These are phyloP conservation scores for Rallus limicola DNA, from an alignment of 2,113 vertebrate genomes.

Conservation along the genomic window DNA sequence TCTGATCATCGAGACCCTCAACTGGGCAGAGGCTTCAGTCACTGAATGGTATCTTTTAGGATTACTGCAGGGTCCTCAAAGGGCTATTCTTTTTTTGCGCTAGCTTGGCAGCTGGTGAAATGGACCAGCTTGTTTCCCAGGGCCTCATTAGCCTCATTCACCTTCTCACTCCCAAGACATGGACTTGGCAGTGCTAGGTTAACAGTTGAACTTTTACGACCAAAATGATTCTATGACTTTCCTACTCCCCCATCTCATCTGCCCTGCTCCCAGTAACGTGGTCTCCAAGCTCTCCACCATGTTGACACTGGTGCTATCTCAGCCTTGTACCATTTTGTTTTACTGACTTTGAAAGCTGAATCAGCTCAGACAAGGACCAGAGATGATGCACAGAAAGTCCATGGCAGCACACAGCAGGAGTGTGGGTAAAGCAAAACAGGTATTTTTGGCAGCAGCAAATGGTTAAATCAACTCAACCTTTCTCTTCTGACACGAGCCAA, in stretches of 20 bases:
- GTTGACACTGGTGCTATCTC: neutral
- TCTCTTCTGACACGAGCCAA: neutral
- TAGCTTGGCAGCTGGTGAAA: neutral
- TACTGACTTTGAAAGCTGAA: neutral
- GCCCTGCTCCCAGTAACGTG: neutral
- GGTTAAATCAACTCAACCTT: neutral
- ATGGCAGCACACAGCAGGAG: neutral
- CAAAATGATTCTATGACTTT: neutral
- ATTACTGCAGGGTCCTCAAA: neutral
- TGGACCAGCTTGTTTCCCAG: neutral
- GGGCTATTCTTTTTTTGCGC: neutral
- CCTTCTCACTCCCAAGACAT: neutral
- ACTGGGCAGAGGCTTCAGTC: neutral
- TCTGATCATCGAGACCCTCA: neutral
- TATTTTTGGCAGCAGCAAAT: neutral
- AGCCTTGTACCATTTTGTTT: neutral
- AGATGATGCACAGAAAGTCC: neutral
- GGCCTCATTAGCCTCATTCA: neutral
- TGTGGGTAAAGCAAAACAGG: neutral
- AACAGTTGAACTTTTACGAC: too few species aligned
- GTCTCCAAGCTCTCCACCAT: neutral
- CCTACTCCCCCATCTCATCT: neutral
- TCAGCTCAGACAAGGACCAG: neutral
- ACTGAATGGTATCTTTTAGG: neutral
- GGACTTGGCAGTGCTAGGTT: too few species aligned